These are phyloP conservation scores for Embidobia sp. DNA, from an alignment of 2,888 invertebrate species.

Conservation along the genomic window DNA sequence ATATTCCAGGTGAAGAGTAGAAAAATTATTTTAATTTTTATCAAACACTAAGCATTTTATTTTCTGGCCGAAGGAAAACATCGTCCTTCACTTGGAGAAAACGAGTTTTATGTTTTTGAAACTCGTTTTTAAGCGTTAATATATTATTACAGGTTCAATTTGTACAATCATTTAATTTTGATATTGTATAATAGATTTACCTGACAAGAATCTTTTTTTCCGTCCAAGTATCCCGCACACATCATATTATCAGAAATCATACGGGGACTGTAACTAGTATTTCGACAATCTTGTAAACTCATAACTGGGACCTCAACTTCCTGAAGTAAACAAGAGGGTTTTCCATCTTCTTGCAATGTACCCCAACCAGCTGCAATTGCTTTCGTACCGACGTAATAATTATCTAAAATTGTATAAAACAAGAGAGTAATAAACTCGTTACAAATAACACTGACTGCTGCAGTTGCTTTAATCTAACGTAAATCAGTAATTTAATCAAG, in stretches of 20 bases:
- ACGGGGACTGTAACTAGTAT: conserved; percentile 90
- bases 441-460: no score
- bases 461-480: neutral
- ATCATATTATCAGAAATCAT: conserved; percentile 96
- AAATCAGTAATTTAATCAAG: no score
- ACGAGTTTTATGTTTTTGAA: no score
- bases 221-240: conserved; percentile 90
- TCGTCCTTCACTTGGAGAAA: no score
- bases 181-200: conserved; percentile 80
- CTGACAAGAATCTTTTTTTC: conserved; percentile 91
- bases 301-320: conserved; percentile 90
- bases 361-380: conserved; percentile 94
- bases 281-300: conserved; percentile 79
- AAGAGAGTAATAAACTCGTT: neutral
- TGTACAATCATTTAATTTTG: neutral
- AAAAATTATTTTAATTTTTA: no score
- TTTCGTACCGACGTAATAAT: conserved; percentile 87
- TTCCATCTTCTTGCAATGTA: conserved; percentile 91
- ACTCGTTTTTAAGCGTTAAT: no score
- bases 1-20: no score
- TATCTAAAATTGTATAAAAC: conserved; percentile 81
- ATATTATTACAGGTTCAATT: neutral
- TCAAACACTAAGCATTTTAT: no score
- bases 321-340: conserved; percentile 91
- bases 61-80: no score